A percentile compares a stretch with the other conserved stretches of the same genome.
Evolutionary conservation across 2,888 invertebrate genomes (phyloP).

Genomic region (Ophonus ardosiacus): DNA sequence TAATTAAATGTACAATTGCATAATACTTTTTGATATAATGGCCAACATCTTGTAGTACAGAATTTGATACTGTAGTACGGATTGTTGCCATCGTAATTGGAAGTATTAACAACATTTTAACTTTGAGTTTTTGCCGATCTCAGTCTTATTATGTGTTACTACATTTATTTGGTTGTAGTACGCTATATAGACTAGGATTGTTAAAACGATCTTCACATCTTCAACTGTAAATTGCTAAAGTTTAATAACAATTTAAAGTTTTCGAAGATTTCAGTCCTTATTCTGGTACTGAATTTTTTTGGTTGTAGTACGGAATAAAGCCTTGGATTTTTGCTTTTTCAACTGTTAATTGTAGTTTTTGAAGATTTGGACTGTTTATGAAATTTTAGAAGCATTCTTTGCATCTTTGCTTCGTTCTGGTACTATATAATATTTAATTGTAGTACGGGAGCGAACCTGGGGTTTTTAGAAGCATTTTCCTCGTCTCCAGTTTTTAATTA

Average conservation of each 20-base stretch:
- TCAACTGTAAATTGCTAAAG: too few relatives aligned
- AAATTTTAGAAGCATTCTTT: too few relatives aligned
- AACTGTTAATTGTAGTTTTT: background rate
- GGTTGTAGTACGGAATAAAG: constrained; percentile 37
- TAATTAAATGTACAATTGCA: background rate
- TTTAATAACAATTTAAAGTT: too few relatives aligned
- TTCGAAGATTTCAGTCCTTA: background rate
- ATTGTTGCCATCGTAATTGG: constrained; percentile 32
- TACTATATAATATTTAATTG: constrained; percentile 23
- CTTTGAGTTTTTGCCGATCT: constrained; percentile 7
- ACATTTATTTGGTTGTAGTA: constrained; percentile 21
- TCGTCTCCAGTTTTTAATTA: too few relatives aligned
- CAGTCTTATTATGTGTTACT: background rate
- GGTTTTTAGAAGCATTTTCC: too few relatives aligned
- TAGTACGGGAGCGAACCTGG: background rate
- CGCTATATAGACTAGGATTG: constrained; percentile 3
- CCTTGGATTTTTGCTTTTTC: background rate
- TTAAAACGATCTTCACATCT: background rate
- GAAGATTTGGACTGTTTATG: too few relatives aligned
- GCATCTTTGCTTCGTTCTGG: background rate
- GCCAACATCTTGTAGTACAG: background rate
- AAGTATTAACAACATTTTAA: background rate
- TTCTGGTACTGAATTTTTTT: constrained; percentile 18
- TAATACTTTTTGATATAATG: constrained; percentile 18
- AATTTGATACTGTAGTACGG: constrained; percentile 47